phyloP scores from a whole-genome alignment of 2,113 vertebrate genomes.

The Tachuris rubrigastra region DNA sequence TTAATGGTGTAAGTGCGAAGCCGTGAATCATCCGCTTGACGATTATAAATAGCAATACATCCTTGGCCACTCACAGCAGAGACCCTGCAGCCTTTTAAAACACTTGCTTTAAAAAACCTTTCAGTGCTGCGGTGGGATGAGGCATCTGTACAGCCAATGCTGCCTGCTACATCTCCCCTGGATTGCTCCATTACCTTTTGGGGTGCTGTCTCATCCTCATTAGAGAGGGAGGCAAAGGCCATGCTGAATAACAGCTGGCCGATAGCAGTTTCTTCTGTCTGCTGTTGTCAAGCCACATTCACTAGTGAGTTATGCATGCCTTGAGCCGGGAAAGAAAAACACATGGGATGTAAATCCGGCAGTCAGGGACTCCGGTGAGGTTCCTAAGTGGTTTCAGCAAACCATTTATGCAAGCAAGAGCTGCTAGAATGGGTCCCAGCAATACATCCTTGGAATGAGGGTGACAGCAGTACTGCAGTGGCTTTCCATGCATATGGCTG shows the following conservation, averaged over 20 bases:
- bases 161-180: fast-evolving
- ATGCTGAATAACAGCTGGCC: not conserved
- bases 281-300: not conserved
- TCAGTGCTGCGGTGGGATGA: not conserved
- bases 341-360: not conserved
- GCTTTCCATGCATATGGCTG: not conserved
- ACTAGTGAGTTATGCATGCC: not conserved
- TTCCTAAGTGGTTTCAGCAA: not conserved
- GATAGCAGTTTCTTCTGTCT: not conserved
- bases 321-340: not conserved
- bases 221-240: not conserved
- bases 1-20: constrained; percentile 40
- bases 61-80: not conserved
- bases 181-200: not conserved
- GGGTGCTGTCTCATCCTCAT: not conserved
- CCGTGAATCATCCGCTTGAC: not conserved
- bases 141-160: fast-evolving
- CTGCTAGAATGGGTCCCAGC: not conserved
- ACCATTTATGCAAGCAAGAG: not conserved
- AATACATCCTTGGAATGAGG: not conserved
- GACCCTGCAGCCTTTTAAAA: not conserved
- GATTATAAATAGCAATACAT: constrained; percentile 38
- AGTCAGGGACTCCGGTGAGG: not conserved
- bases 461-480: not conserved
- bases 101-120: not conserved